Percentiles rank a stretch among this genome's conserved stretches.
These are phyloP conservation scores for Pelodytes ibericus DNA, from an alignment of 2,797 vertebrate species.

Conservation along the genomic window DNA sequence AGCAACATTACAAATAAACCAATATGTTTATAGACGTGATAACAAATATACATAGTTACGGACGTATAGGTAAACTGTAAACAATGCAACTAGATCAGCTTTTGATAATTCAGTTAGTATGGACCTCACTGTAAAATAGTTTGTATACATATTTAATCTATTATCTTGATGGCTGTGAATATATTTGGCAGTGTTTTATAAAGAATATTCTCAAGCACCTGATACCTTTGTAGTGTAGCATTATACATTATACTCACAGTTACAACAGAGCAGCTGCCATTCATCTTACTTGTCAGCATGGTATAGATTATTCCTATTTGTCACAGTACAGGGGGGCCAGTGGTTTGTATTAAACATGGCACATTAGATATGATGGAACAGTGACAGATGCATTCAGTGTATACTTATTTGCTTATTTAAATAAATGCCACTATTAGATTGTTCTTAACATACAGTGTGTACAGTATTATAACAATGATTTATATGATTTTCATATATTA, in stretches of 20 bases:
- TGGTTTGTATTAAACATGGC: background rate
- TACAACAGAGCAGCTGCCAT: conserved; percentile 11
- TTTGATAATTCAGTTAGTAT: too few species aligned
- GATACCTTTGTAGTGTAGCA: conserved; percentile 13
- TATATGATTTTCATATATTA: too few species aligned
- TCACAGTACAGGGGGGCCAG: background rate
- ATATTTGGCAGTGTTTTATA: background rate
- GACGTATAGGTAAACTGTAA: too few species aligned
- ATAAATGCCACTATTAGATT: background rate
- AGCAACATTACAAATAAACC: too few species aligned
- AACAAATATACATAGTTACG: too few species aligned
- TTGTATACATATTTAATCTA: background rate
- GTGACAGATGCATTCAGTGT: background rate
- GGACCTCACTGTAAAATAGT: too few species aligned
- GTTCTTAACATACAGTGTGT: background rate
- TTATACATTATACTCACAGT: conserved; percentile 7
- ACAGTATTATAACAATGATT: too few species aligned
- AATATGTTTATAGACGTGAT: too few species aligned
- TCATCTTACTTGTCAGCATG: conserved; percentile 22
- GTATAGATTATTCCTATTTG: conserved; percentile 32
- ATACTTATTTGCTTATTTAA: conserved; percentile 17
- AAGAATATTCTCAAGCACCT: conserved; percentile 2
- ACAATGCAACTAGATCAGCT: too few species aligned
- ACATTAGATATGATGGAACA: conserved; percentile 8
- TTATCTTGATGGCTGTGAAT: conserved; percentile 8